Evolutionary conservation across 2,113 vertebrate species (phyloP).

Genomic region (Ictalurus punctatus): DNA sequence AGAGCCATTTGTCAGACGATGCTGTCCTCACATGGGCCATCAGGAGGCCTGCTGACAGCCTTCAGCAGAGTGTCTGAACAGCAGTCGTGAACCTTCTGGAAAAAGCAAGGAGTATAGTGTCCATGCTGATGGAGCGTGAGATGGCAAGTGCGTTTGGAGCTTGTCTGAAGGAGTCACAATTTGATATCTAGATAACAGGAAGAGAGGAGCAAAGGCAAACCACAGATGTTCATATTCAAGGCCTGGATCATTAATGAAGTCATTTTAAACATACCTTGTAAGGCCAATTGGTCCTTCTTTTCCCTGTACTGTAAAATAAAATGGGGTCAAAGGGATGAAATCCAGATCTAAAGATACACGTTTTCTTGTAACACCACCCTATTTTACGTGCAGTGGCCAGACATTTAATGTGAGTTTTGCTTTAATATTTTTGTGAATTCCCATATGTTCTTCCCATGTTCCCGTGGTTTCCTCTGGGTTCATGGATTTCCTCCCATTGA

Average conservation of each 20-base stretch:
- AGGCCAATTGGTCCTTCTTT: neutral
- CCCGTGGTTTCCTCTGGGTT: neutral
- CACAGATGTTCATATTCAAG: neutral
- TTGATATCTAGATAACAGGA: neutral
- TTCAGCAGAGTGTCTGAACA: conserved; percentile 23
- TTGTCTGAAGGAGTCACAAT: neutral
- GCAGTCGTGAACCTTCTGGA: neutral
- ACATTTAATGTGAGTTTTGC: neutral
- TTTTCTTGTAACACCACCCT: neutral
- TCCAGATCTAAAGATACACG: neutral
- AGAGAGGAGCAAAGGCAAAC: neutral
- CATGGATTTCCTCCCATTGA: neutral
- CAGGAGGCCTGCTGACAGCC: conserved; percentile 40
- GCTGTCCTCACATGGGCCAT: conserved; percentile 35
- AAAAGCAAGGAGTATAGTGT: neutral
- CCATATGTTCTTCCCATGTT: neutral
- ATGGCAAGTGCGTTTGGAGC: neutral
- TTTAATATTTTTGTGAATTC: neutral
- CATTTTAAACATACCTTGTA: neutral
- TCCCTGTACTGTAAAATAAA: neutral
- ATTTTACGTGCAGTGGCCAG: neutral
- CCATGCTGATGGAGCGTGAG: neutral
- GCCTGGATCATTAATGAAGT: neutral
- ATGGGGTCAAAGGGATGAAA: neutral
- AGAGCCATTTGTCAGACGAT: conserved; percentile 48